phyloP scores from a whole-genome alignment of 2,888 invertebrate species.

The Rhodophaea formosa region DNA sequence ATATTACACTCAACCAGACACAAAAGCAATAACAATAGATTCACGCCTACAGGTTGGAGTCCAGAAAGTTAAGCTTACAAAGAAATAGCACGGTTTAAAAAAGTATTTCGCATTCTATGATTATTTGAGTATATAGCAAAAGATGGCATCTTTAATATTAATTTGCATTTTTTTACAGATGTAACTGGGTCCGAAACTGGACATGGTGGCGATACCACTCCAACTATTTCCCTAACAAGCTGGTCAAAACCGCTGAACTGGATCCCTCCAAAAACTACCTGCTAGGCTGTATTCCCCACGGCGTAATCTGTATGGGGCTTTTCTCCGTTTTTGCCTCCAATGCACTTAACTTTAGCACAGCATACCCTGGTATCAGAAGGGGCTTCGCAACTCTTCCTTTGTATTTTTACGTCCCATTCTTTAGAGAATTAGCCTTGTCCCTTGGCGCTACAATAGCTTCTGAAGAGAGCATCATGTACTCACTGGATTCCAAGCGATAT shows the following conservation, averaged over 20 bases:
- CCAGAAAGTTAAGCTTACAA: too few relatives aligned
- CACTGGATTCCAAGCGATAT: constrained; percentile 12
- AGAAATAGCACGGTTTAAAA: too few relatives aligned
- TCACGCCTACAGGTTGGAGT: too few relatives aligned
- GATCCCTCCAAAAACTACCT: constrained; percentile 22
- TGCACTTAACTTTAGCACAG: constrained; percentile 1
- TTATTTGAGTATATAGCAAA: too few relatives aligned
- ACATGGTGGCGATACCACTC: constrained; percentile 84
- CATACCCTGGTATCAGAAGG: constrained; percentile 17
- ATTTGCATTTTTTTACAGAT: constrained; percentile 10
- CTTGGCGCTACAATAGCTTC: constrained; percentile 5
- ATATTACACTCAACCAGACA: too few relatives aligned
- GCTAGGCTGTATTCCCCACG: constrained; percentile 18
- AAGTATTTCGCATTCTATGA: too few relatives aligned
- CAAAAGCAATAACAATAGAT: too few relatives aligned
- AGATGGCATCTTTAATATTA: too few relatives aligned
- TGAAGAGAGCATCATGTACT: constrained; percentile 17
- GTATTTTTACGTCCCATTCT: constrained; percentile 17
- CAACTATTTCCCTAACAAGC: constrained; percentile 90
- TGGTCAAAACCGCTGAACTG: constrained; percentile 47
- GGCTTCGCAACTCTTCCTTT: not conserved
- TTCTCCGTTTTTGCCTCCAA: not conserved
- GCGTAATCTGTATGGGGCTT: constrained; percentile 8
- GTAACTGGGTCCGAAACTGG: constrained; percentile 44
- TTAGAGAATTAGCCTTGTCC: constrained; percentile 15